Base-by-base conservation (phyloP, 2,113 vertebrate species). In the Condylura cristata region DNA sequence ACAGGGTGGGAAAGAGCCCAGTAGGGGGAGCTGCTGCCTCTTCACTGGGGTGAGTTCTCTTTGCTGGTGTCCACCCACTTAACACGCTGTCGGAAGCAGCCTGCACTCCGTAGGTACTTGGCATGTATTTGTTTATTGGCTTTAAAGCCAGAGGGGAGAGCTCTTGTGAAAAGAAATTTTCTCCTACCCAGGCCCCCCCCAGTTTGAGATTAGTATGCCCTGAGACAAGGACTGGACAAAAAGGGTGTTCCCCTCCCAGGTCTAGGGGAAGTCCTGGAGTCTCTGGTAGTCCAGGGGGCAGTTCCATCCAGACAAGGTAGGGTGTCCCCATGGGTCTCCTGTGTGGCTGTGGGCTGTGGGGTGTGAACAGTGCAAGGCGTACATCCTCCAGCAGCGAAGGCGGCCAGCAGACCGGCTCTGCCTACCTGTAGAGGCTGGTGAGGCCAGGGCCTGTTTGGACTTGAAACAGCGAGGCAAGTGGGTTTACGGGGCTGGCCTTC, bases 1-100 rank as follows among this genome's bases (percentile, higher is more conserved):
- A 65, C 61, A 41, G 60, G n/a, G 51, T 81, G n/a, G 48, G 68
- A 79, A 94, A 95, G 1, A 58, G 93, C 48, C 97, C 98, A 93
- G 97, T 96, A 98, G 98, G 94, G 97, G 98, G 97, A 97, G 96
- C 97, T 97, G 94, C 94, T 93, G 96, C 17, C 76, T 83, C 94
- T 96, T 83, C 9, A 9, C 93, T 95, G 75, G 53, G 82, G 46
- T 92, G 26, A 9, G 44, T 76, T 58, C 68, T 74, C 68, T 2
- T 39, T 63, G 51, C 83, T 70, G 76, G 22, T 6, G 44, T 89
- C 60, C 70, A 61, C 60, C n/a, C 66, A 37, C 37, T 6, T n/a
- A 34, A 39, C 58, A 41, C 56, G 17, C 93, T 66, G 18, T 79
- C 6, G 28, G 74, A 83, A 93, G 56, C 48, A 8, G n/a, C 46